Evolutionary conservation across 2,888 invertebrate genomes (phyloP).

Genomic region (Hofmannophila pseudospretella): DNA sequence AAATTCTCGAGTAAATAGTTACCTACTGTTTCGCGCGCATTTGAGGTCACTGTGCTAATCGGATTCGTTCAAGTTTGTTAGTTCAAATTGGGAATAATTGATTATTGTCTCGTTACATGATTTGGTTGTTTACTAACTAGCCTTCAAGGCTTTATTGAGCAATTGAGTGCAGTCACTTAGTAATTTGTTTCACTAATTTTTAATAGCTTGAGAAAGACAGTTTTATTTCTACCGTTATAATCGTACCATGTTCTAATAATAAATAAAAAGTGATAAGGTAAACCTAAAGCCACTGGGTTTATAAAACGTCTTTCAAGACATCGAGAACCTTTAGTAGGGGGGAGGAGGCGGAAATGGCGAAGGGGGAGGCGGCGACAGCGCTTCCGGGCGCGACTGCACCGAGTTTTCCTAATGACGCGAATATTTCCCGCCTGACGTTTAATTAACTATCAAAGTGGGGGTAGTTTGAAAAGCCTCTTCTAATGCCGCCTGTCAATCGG

Average conservation of each 20-base stretch:
- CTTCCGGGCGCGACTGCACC: conserved; percentile 53
- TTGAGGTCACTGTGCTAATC: conserved; percentile 5
- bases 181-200: too few relatives aligned
- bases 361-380: conserved; percentile 37
- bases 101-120: not conserved
- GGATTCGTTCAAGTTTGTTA: conserved; percentile 10
- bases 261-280: too few relatives aligned
- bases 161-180: too few relatives aligned
- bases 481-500: conserved; percentile 10
- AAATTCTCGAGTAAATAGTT: conserved; percentile 8
- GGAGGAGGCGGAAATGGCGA: conserved; percentile 4
- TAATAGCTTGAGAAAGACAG: too few relatives aligned
- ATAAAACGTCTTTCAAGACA: not conserved
- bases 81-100: conserved; percentile 5
- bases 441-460: conserved; percentile 67
- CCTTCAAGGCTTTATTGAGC: too few relatives aligned
- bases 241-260: too few relatives aligned
- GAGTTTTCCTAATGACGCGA: conserved; percentile 65
- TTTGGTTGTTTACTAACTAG: not conserved
- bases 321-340: not conserved
- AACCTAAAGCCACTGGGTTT: too few relatives aligned
- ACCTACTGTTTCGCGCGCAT: conserved; percentile 10
- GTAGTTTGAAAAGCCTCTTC: conserved; percentile 8
- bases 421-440: conserved; percentile 69
- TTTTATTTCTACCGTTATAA: too few relatives aligned